These are phyloP conservation scores for Rhynchopsitta pachyrhyncha DNA, from an alignment of 2,113 vertebrate species.

Conservation along the genomic window DNA sequence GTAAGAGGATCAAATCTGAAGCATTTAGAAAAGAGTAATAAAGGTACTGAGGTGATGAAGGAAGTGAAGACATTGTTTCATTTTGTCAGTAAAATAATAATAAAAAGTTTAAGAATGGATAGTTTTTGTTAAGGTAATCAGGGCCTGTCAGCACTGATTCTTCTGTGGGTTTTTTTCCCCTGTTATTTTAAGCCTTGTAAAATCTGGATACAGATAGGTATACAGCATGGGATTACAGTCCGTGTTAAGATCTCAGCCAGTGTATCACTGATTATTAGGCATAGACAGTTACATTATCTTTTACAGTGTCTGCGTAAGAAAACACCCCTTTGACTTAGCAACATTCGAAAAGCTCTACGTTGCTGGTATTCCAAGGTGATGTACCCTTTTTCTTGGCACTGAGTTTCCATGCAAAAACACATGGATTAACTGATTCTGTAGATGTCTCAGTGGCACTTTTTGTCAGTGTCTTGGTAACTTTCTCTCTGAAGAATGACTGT, in stretches of 20 bases:
- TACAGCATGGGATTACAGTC: background rate
- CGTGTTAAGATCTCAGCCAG: background rate
- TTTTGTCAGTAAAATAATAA: background rate
- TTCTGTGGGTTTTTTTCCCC: background rate
- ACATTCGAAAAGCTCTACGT: background rate
- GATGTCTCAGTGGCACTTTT: background rate
- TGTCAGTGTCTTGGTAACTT: background rate
- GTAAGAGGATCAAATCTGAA: background rate
- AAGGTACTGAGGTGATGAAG: background rate
- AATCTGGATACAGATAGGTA: background rate
- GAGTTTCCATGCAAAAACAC: background rate
- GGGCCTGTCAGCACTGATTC: background rate
- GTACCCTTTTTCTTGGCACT: background rate
- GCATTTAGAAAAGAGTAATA: background rate
- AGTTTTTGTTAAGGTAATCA: constrained; percentile 14
- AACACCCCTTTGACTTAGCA: background rate
- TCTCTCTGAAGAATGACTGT: background rate
- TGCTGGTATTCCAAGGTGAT: background rate
- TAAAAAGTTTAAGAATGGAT: background rate
- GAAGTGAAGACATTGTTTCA: background rate
- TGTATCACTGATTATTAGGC: background rate
- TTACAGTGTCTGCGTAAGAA: background rate
- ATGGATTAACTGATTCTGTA: background rate
- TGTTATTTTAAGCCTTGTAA: constrained; percentile 9
- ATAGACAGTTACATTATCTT: background rate